Evolutionary conservation across 1,140 invertebrate species (phyloP).

Genomic region (Cherax quadricarinatus): DNA sequence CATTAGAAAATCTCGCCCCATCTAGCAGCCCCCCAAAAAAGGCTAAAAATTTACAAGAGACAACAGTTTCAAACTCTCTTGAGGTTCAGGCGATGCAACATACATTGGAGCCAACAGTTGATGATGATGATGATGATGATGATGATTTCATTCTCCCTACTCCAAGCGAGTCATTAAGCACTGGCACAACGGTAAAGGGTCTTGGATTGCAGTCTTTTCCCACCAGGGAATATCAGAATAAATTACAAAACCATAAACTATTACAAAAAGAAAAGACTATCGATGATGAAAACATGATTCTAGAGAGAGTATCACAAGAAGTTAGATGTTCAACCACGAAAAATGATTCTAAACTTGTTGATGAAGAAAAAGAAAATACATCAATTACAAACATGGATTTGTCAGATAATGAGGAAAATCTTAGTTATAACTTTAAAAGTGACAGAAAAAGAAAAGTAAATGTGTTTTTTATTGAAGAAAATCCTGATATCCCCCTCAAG

Average conservation of each 20-base stretch:
- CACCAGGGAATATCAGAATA: neutral
- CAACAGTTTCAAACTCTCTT: neutral
- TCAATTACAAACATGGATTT: neutral
- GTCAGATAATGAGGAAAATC: neutral
- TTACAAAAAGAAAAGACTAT: neutral
- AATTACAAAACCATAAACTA: neutral
- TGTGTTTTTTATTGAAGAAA: neutral
- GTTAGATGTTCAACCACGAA: neutral
- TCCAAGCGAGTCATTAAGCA: neutral
- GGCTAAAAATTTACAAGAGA: neutral
- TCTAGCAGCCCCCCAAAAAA: neutral
- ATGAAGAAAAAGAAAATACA: neutral
- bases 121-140: conserved; percentile 3
- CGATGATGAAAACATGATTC: neutral
- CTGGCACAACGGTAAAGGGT: neutral
- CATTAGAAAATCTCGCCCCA: neutral
- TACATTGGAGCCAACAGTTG: neutral
- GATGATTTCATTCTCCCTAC: neutral
- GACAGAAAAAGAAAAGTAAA: conserved; percentile 11
- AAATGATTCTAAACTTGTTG: neutral
- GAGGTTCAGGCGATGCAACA: neutral
- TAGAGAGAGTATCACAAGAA: neutral
- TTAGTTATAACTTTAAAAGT: neutral
- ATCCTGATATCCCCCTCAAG: neutral
- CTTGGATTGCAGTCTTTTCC: neutral